Percentiles rank a stretch among this genome's conserved stretches.
Conservation (phyloP, 1,140 invertebrate genomes). For the Bombus ignitus region DNA sequence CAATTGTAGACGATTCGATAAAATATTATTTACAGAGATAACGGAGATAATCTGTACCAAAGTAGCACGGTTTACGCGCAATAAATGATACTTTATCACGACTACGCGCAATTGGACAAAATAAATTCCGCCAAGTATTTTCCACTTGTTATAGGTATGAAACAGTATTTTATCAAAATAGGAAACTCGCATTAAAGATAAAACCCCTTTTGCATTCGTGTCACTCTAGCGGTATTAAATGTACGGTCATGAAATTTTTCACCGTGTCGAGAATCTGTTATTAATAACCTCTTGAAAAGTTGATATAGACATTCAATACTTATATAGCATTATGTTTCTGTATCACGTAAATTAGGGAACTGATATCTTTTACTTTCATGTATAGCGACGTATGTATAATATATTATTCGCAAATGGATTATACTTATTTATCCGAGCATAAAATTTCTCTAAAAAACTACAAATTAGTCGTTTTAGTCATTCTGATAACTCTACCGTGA, state of each 20-base stretch:
- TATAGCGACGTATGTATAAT: not conserved
- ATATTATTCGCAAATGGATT: no score
- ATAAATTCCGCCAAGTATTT: conserved; percentile 36
- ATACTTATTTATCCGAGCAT: not conserved
- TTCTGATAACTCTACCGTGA: not conserved
- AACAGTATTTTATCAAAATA: conserved; percentile 23
- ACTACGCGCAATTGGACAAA: conserved; percentile 27
- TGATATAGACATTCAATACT: not conserved
- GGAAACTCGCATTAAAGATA: conserved; percentile 16
- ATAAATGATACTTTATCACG: conserved; percentile 37
- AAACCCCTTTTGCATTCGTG: not conserved
- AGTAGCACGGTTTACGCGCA: conserved; percentile 13
- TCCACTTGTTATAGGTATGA: conserved; percentile 30
- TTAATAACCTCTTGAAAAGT: not conserved
- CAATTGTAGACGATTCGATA: conserved; percentile 24
- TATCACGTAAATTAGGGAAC: no score
- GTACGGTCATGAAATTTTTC: not conserved
- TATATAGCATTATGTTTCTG: no score
- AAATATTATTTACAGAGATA: conserved; percentile 29
- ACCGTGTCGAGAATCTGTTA: not conserved
- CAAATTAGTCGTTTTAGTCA: not conserved
- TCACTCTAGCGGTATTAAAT: not conserved
- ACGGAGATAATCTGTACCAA: conserved; percentile 27
- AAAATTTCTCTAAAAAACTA: no score
- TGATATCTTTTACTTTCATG: not conserved